Base-by-base conservation (phyloP, 2,113 vertebrate species). In the Baryphthengus martii region DNA sequence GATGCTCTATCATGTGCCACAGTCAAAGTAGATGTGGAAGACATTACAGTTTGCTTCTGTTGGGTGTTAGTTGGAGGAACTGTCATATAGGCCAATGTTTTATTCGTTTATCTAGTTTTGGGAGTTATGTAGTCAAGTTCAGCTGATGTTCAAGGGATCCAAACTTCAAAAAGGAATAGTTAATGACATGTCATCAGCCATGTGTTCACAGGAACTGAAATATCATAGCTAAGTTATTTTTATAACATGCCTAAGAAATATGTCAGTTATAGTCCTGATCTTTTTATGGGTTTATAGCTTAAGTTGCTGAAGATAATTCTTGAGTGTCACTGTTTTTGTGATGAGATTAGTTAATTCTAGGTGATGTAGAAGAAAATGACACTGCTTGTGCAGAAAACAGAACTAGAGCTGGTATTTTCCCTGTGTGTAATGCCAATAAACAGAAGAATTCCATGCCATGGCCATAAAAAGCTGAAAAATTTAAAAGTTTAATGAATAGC, bases 131-230 rank as follows among this genome's bases (percentile, higher is more conserved):
- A 95, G 91, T 42, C 2, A 10, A 89, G 74, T 81, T 96, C 92
- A 83, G 59, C 86, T 95, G 87, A 94, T 87, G 13, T 83, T 96
- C 83, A 87, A 93, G 94, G 94, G 90, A 87, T 88, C 37, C 73
- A 75, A 47, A 73, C 65, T 91, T 88, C 33, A 85, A 70, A 75
- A 80, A 72, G 52, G 45, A 74, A 29, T 50, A 55, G 62, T 75
- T 95, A 84, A 84, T 88, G 93, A 37, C 33, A 56, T 37, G 52
- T 37, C 20, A 29, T 74, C 61, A 78, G 23, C 49, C 24, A 9
- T 40, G 61, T 83, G 63, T 76, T 85, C 62, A 47, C 52, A 62
- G 74, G 55, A 80, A 61, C 56, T 61, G 56, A 71, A 75, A 61
- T 50, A 26, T 44, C 50, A 80, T 80, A 75, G 50, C 44, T 71